These are phyloP conservation scores for Molorchus minor DNA, from an alignment of 2,888 invertebrate genomes.

Conservation along the genomic window DNA sequence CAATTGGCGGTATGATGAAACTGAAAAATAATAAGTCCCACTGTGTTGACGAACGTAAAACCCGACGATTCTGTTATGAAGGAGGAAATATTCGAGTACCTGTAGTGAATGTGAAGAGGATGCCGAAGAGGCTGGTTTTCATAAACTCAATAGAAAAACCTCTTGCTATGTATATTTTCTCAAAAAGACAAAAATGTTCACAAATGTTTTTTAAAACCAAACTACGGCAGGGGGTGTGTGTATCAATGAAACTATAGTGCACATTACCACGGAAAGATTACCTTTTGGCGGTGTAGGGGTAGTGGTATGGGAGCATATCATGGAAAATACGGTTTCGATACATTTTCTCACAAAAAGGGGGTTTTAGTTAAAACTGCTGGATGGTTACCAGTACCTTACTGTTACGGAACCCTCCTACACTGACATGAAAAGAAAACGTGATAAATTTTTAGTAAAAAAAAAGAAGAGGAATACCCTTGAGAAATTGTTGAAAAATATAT, in stretches of 20 bases:
- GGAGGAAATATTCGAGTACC: slow-evolving; percentile 98
- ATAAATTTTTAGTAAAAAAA: slow-evolving; percentile 73
- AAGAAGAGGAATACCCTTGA: slow-evolving; percentile 69
- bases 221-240: slow-evolving; percentile 84
- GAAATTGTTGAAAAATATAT: slow-evolving; percentile 71
- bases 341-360: slow-evolving; percentile 92
- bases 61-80: slow-evolving; percentile 82
- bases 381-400: slow-evolving; percentile 67
- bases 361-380: slow-evolving; percentile 73
- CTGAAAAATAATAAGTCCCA: slow-evolving; percentile 86
- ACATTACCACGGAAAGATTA: slow-evolving; percentile 85
- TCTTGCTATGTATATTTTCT: slow-evolving; percentile 88
- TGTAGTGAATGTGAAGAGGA: slow-evolving; percentile 82
- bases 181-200: slow-evolving; percentile 68
- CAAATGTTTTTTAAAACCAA: slow-evolving; percentile 71
- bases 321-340: slow-evolving; percentile 88
- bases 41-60: slow-evolving; percentile 79
- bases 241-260: slow-evolving; percentile 88
- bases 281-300: slow-evolving; percentile 97
- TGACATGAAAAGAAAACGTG: slow-evolving; percentile 74
- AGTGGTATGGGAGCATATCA: slow-evolving; percentile 97
- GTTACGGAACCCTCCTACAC: slow-evolving; percentile 88
- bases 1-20: slow-evolving; percentile 82
- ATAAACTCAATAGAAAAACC: slow-evolving; percentile 92
- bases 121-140: slow-evolving; percentile 89